A percentile compares a stretch with the other conserved stretches of the same genome.
phyloP scores from a whole-genome alignment of 2,113 vertebrate species.

The Neogobius melanostomus region DNA sequence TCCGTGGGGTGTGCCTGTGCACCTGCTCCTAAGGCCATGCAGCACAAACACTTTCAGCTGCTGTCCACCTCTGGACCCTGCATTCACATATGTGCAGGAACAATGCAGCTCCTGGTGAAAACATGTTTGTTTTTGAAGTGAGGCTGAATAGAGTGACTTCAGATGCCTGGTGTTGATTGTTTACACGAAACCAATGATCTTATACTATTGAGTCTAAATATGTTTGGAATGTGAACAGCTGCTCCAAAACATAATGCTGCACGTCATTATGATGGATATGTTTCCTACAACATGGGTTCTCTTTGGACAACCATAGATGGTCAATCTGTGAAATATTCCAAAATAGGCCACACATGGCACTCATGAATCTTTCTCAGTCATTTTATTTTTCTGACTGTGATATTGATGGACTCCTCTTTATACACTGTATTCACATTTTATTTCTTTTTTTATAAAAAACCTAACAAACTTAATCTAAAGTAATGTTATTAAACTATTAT shows the following conservation, averaged over 20 bases:
- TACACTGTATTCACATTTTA: too few species aligned
- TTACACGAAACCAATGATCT: conserved; percentile 37
- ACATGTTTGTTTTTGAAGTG: conserved; percentile 53
- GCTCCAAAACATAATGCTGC: conserved; percentile 13
- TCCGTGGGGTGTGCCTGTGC: conserved; percentile 57
- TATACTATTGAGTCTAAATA: conserved; percentile 45
- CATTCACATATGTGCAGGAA: conserved; percentile 48
- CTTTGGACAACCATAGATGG: background rate
- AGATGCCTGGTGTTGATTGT: conserved; percentile 26
- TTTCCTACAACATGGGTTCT: background rate
- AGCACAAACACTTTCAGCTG: conserved; percentile 50
- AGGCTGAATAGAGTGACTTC: conserved; percentile 47
- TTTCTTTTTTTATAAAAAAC: too few species aligned
- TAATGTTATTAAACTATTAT: too few species aligned
- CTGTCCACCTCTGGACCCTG: conserved; percentile 1
- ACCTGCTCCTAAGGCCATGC: conserved; percentile 58
- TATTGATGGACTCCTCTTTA: too few species aligned
- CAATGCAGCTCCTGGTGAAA: conserved; percentile 54
- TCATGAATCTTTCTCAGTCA: too few species aligned
- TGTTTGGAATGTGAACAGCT: conserved; percentile 50
- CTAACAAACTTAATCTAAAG: too few species aligned
- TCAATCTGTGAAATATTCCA: too few species aligned
- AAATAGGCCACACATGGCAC: too few species aligned
- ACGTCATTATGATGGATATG: conserved; percentile 4
- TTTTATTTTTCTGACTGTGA: too few species aligned